Conservation (phyloP, 2,888 invertebrate genomes). For the Luffia ferchaultella region DNA sequence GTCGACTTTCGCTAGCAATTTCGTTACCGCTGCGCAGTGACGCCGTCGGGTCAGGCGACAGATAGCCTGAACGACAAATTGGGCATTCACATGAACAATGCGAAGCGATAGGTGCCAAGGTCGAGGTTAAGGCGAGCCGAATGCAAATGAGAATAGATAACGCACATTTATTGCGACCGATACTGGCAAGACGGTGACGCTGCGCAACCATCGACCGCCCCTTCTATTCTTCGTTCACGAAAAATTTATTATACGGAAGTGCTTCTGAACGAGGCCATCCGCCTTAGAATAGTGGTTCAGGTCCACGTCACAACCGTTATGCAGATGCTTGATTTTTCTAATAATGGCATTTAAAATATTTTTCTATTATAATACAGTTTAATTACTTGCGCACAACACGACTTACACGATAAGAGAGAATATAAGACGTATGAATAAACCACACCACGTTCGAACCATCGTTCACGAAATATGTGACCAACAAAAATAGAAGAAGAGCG, state of each 20-base stretch:
- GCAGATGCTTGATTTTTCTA: too few species aligned
- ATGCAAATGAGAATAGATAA: constrained; percentile 60
- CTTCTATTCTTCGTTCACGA: constrained; percentile 42
- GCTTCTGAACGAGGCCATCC: constrained; percentile 55
- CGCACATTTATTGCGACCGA: constrained; percentile 32
- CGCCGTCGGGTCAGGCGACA: background rate
- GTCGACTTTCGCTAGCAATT: too few species aligned
- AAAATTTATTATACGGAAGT: constrained; percentile 51
- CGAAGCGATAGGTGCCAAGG: constrained; percentile 53
- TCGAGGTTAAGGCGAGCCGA: constrained; percentile 48
- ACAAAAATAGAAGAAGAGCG: too few species aligned
- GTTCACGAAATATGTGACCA: too few species aligned
- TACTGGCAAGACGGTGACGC: constrained; percentile 32
- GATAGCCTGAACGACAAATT: constrained; percentile 21
- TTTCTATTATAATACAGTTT: too few species aligned
- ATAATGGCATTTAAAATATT: too few species aligned
- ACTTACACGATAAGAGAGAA: too few species aligned
- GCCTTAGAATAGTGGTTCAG: too few species aligned
- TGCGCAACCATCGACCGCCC: constrained; percentile 27
- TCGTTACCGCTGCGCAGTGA: constrained; percentile 21
- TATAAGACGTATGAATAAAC: too few species aligned
- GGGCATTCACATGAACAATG: constrained; percentile 32
- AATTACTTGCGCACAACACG: too few species aligned
- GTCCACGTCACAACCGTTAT: constrained; percentile 48
- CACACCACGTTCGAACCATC: too few species aligned